Base-by-base conservation (phyloP, 1,140 invertebrate genomes). In the Drosophila kikkawai region DNA sequence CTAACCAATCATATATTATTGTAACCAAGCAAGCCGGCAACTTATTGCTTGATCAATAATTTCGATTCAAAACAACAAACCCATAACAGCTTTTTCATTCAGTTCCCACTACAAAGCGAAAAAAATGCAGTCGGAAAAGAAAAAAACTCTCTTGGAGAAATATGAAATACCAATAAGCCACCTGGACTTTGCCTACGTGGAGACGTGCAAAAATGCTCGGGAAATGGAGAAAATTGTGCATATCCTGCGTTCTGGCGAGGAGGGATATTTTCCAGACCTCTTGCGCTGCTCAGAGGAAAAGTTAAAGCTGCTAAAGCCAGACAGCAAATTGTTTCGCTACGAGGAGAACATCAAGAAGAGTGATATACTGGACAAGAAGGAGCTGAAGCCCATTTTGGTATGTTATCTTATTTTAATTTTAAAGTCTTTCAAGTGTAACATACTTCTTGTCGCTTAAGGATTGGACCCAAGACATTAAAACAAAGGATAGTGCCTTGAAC, bases 221-320 rank as follows among this genome's bases (percentile, higher is more conserved):
- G 94, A 94, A 91, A 79, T 96, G 58, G 95, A 96, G 82, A 94
- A 92, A 75, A 95, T 96, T 22, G 77, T 95, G 7, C 90, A 93
- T 48, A 94, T 96, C 41, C 84, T 96, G 17, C 93, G 94, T 66
- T 96, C 95, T 37, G 95, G 95, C n/a, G 94, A 96, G 91, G 96
- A 96, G 93, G 96, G 96, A 3, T 87, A 91, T 64, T 96, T 93
- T 92, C 95, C 95, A 8, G 94, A 95, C 63, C 91, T 96, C 37
- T 91, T 93, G 0, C 93, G 91, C 39, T 93, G 91, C 74, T 93
- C 94, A 2, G 95, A 95, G 90, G 88, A 94, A 3, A 93, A 93
- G 59, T 83, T 96, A 7, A 73, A 77, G 3, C 50, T 58, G 45
- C 56, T 96, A 3, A 94, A 94, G 60, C 95, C 95, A 3, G 91